Percentiles rank a stretch among this genome's conserved stretches.
phyloP scores from a whole-genome alignment of 2,888 invertebrate species.

The Rapana venosa region DNA sequence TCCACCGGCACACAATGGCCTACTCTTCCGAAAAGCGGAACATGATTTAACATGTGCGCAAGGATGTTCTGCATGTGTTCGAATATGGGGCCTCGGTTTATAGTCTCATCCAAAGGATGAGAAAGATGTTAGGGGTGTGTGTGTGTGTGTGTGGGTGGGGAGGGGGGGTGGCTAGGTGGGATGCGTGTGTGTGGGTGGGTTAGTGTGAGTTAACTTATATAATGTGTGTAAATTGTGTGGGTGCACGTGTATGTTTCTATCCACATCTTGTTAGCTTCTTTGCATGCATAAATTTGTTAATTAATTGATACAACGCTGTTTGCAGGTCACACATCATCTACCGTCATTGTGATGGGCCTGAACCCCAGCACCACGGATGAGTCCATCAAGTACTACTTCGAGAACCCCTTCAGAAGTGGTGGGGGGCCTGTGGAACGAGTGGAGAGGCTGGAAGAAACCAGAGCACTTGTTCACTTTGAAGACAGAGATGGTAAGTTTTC shows the following conservation, averaged over 20 bases:
- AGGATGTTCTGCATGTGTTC: too few relatives aligned
- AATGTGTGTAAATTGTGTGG: not conserved
- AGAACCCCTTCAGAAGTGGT: conserved; percentile 12
- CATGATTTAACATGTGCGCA: too few relatives aligned
- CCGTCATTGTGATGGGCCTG: not conserved
- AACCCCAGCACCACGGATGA: conserved; percentile 11
- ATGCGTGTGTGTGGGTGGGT: conserved; percentile 1
- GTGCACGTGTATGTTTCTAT: not conserved
- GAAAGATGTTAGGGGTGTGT: too few relatives aligned
- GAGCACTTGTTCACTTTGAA: conserved; percentile 3
- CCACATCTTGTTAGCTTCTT: too few relatives aligned
- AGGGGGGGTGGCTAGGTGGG: not conserved
- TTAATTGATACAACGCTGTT: not conserved
- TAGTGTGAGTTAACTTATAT: too few relatives aligned
- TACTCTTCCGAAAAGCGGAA: too few relatives aligned
- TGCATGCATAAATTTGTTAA: too few relatives aligned
- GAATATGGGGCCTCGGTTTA: too few relatives aligned
- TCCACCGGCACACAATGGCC: too few relatives aligned
- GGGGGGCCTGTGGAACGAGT: not conserved
- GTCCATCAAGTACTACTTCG: not conserved
- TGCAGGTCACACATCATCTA: not conserved
- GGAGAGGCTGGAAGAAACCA: not conserved
- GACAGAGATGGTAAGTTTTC: not conserved
- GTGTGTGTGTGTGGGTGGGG: conserved; percentile 15
- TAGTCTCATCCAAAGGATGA: too few relatives aligned